Evolutionary conservation across 2,113 vertebrate genomes (phyloP).

Genomic region (Sciurus niger): DNA sequence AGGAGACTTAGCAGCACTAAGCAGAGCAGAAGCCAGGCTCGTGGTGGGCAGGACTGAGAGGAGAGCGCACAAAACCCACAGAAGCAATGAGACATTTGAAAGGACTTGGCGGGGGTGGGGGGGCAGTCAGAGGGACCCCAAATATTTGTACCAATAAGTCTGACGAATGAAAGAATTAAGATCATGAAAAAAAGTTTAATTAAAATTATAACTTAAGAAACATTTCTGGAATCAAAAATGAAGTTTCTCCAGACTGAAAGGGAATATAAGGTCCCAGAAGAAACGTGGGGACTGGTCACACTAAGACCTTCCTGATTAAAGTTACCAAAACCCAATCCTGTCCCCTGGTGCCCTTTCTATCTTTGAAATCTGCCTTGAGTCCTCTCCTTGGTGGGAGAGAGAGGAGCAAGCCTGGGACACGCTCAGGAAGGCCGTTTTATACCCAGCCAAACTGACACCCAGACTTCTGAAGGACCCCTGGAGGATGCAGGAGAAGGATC

Average conservation of each 20-base stretch:
- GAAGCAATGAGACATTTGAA: no score
- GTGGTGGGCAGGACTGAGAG: no score
- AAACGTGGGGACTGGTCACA: not conserved
- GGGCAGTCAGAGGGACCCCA: not conserved
- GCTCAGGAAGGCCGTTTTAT: not conserved
- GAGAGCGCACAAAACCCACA: rapidly evolving
- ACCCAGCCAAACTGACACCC: not conserved
- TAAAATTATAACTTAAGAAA: not conserved
- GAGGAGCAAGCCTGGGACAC: not conserved
- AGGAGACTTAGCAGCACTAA: not conserved
- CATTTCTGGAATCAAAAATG: slow-evolving; percentile 26
- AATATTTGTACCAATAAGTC: not conserved
- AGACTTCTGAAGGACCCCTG: not conserved
- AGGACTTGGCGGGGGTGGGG: not conserved
- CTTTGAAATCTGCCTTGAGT: not conserved
- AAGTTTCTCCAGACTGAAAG: not conserved
- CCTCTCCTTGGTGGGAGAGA: not conserved
- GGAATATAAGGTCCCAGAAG: not conserved
- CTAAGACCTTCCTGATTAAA: not conserved
- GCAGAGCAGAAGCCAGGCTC: not conserved
- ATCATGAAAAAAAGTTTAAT: not conserved
- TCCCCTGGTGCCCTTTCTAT: not conserved
- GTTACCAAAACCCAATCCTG: not conserved
- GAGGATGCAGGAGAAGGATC: not conserved
- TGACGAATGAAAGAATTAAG: not conserved